Percentiles rank a stretch among this genome's conserved stretches.
phyloP scores from a whole-genome alignment of 2,113 vertebrate species.

The Heterochromis multidens region DNA sequence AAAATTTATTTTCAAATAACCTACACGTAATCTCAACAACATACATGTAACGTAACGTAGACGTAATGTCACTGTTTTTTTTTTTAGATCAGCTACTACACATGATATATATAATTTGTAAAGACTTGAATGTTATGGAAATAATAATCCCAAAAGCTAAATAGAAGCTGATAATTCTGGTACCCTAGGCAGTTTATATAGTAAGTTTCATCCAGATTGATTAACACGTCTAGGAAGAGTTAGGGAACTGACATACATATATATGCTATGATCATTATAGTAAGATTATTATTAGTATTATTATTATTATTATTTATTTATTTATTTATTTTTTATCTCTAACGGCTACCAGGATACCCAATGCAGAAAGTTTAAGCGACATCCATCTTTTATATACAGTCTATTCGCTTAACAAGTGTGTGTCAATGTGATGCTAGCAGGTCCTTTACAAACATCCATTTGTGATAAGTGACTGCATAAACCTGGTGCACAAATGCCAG shows the following conservation, averaged over 20 bases:
- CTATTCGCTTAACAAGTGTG: neutral
- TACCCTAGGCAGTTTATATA: no score
- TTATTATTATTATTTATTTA: neutral
- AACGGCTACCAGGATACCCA: neutral
- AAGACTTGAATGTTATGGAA: no score
- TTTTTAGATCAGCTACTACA: no score
- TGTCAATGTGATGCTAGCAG: neutral
- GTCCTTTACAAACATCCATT: neutral
- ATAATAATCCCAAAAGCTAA: no score
- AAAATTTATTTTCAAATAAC: no score
- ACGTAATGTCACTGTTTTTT: no score
- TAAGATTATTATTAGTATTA: neutral
- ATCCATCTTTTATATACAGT: neutral
- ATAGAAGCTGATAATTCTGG: no score
- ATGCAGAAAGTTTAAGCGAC: neutral
- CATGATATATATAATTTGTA: no score
- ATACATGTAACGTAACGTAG: no score
- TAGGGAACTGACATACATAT: neutral
- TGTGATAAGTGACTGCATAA: fast-evolving
- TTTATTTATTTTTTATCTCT: neutral
- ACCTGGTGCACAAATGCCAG: neutral
- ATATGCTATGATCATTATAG: neutral
- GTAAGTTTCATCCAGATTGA: neutral
- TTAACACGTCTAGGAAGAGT: no score
- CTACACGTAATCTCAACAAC: no score